Evolutionary conservation across 2,888 invertebrate species (phyloP), one percentile per base, ranked within the genome.

Genomic region (Pammene aurita): DNA sequence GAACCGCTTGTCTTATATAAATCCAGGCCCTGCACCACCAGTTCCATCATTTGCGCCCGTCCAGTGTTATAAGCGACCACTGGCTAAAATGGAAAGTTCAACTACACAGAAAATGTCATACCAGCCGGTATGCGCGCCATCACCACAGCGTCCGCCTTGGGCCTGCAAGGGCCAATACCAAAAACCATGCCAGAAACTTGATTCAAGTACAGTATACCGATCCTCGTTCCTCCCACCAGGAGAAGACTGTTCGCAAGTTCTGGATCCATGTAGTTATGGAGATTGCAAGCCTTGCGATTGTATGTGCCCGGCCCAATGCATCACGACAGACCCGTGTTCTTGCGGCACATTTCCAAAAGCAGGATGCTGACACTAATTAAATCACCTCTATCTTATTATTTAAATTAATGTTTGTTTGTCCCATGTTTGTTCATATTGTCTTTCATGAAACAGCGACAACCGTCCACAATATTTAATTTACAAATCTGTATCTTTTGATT

Each of bases 181-280:
- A 75, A 87, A 87, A 66, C 93, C 93, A 0, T 90, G 90, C 74
- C 87, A 89, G 54, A 86, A 81, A 85, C 75, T 93, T 86, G 94
- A 95, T 70, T 93, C 93, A 70, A 93, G 94, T 10, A 95, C 95
- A 0, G 86, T 95, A 0, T 94, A 95, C 77, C 90, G 90, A 52
- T 88, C 94, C 56, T 95, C 95, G 75, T 95, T 93, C 85, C 82
- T 93, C 72, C 93, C 94, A 0, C 94, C 94, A 0, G 94, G 94
- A 4, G 92, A 92, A 61, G 93, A 93, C 71, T 94, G 93, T 77
- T 89, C 93, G 0, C 91, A 94, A 73, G 93, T 93, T 67, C 89
- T 91, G 75, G 93, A 93, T 76, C 92, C 93, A 16, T 93, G 93
- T 80, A 81, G 89, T 0, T 92, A 93, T 74, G 93, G 93, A n/a